Evolutionary conservation across 2,888 invertebrate genomes (phyloP).

Genomic region (Prosopocoilus inquinatus): DNA sequence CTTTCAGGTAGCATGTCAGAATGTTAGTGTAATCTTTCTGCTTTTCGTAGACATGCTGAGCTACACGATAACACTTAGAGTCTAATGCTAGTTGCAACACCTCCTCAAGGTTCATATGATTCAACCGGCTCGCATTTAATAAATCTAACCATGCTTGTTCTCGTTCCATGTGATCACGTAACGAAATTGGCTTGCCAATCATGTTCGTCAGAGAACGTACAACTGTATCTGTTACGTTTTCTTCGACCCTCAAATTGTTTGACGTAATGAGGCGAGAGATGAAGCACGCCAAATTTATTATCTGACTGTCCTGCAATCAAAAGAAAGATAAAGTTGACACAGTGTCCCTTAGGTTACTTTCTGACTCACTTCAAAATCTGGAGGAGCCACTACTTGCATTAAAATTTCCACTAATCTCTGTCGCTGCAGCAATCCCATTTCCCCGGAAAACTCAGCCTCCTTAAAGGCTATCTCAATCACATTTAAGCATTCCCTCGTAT

Average conservation of each 20-base stretch:
- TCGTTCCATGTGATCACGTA: conserved; percentile 62
- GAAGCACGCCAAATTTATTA: conserved; percentile 47
- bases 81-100: conserved; percentile 62
- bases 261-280: conserved; percentile 44
- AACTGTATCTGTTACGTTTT: conserved; percentile 56
- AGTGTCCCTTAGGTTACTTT: background rate
- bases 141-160: conserved; percentile 73
- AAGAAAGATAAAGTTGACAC: too few species aligned
- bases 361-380: conserved; percentile 63
- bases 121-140: conserved; percentile 60
- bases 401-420: conserved; percentile 78
- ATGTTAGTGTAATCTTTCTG: conserved; percentile 61
- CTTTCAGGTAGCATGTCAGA: conserved; percentile 66
- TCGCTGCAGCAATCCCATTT: conserved; percentile 67
- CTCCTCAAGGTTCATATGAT: conserved; percentile 58
- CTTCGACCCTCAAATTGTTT: conserved; percentile 44
- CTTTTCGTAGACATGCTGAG: conserved; percentile 67
- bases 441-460: conserved; percentile 73
- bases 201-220: conserved; percentile 52
- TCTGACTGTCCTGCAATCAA: conserved; percentile 53
- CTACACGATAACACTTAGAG: conserved; percentile 69
- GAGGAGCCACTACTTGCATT: conserved; percentile 68
- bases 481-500: conserved; percentile 82
- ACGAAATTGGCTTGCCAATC: conserved; percentile 35
- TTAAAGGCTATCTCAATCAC: conserved; percentile 82